A percentile compares a stretch with the other conserved stretches of the same genome.
Conservation (phyloP, 1,140 invertebrate species). For the Dryas iulia region DNA sequence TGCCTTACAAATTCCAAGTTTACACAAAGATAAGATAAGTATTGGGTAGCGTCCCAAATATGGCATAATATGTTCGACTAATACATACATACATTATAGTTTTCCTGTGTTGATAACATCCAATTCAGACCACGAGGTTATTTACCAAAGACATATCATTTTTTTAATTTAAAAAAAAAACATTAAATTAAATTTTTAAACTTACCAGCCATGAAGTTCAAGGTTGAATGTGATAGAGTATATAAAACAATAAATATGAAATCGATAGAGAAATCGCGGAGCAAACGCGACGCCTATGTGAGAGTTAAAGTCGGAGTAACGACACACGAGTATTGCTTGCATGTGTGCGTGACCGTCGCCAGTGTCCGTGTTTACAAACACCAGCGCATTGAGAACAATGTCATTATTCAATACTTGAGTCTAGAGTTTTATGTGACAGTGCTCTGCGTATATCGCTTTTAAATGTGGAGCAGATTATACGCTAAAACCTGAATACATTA, state of each 20-base stretch:
- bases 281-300: constrained; percentile 61
- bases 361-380: constrained; percentile 60
- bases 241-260: constrained; percentile 43
- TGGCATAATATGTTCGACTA: constrained; percentile 16
- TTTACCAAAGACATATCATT: background rate
- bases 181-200: constrained; percentile 16
- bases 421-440: constrained; percentile 55
- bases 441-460: background rate
- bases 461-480: background rate
- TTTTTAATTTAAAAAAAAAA: background rate
- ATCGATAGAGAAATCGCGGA: constrained; percentile 72
- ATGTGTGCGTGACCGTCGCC: constrained; percentile 37
- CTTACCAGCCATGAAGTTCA: constrained; percentile 76
- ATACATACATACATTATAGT: constrained; percentile 29
- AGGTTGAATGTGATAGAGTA: constrained; percentile 64
- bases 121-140: background rate
- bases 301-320: constrained; percentile 49
- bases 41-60: constrained; percentile 34
- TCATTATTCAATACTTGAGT: constrained; percentile 67
- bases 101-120: constrained; percentile 28
- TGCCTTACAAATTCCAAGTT: constrained; percentile 35
- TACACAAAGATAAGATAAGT: constrained; percentile 46
- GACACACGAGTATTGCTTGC: constrained; percentile 28
- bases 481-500: background rate
- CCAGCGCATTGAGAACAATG: constrained; percentile 62